Evolutionary conservation across 2,113 vertebrate species (phyloP).

Genomic region (Petroica traversi): DNA sequence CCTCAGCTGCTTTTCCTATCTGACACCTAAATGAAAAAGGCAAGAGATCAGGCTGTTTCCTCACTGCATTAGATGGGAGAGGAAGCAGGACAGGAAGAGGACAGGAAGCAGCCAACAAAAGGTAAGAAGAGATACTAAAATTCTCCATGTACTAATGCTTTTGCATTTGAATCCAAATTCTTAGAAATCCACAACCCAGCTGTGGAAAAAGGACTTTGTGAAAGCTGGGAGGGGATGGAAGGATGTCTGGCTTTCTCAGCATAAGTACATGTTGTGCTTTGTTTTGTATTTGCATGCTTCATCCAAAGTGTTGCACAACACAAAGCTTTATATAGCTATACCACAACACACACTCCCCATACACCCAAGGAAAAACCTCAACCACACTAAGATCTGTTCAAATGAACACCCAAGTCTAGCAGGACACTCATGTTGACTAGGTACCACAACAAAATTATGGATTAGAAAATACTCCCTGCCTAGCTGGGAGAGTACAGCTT

Average conservation of each 20-base stretch:
- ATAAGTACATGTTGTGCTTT: not conserved
- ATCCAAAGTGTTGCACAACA: conserved; percentile 26
- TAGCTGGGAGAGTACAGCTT: not conserved
- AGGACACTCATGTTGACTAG: not conserved
- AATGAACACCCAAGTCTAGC: not conserved
- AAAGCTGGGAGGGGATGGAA: not conserved
- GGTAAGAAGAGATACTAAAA: conserved; percentile 39
- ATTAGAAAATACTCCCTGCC: not conserved
- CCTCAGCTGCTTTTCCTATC: not conserved
- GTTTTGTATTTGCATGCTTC: not conserved
- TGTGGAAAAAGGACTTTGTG: not conserved
- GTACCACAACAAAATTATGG: not conserved
- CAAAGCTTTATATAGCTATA: not conserved
- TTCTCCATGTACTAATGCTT: not conserved
- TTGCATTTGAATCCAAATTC: not conserved
- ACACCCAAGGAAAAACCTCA: not conserved
- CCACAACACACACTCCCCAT: not conserved
- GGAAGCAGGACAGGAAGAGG: conserved; percentile 10
- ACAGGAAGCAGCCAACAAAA: conserved; percentile 20
- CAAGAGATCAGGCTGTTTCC: not conserved
- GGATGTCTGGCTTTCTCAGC: not conserved
- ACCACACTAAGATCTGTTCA: not conserved
- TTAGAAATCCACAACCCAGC: not conserved
- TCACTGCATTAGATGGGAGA: not conserved
- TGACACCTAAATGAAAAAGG: not conserved